Percentiles rank a stretch among this genome's conserved stretches.
These are phyloP conservation scores for Indicator indicator DNA, from an alignment of 2,113 vertebrate genomes.

Conservation along the genomic window DNA sequence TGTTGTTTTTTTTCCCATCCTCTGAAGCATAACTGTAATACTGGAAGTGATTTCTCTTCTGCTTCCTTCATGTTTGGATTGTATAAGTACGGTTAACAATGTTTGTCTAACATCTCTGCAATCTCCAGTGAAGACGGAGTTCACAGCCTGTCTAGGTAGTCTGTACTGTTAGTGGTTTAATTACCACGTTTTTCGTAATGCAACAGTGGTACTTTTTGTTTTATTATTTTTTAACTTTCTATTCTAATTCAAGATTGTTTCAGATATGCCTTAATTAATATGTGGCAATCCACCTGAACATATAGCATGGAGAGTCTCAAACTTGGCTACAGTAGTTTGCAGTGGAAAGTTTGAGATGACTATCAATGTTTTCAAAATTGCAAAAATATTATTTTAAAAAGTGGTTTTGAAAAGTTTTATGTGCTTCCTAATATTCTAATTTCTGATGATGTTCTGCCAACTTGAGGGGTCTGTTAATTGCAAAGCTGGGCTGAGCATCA, in stretches of 20 bases:
- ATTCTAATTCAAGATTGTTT: conserved; percentile 4
- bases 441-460: neutral
- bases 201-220: neutral
- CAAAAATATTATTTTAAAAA: neutral
- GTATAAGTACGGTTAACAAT: neutral
- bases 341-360: neutral
- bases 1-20: neutral
- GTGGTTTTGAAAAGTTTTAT: neutral
- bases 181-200: neutral
- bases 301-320: neutral
- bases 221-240: neutral
- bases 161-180: neutral
- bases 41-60: neutral
- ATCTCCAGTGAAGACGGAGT: neutral
- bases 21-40: neutral
- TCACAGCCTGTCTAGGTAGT: conserved; percentile 15
- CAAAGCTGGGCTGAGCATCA: neutral
- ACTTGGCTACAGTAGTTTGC: neutral
- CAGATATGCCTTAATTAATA: neutral
- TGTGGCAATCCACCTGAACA: neutral
- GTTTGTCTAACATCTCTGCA: neutral
- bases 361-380: neutral
- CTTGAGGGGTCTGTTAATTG: neutral
- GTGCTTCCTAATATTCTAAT: neutral
- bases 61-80: neutral